Evolutionary conservation across 1,140 invertebrate species (phyloP), one percentile per base, ranked within the genome.

Genomic region (Heliconius hewitsoni): DNA sequence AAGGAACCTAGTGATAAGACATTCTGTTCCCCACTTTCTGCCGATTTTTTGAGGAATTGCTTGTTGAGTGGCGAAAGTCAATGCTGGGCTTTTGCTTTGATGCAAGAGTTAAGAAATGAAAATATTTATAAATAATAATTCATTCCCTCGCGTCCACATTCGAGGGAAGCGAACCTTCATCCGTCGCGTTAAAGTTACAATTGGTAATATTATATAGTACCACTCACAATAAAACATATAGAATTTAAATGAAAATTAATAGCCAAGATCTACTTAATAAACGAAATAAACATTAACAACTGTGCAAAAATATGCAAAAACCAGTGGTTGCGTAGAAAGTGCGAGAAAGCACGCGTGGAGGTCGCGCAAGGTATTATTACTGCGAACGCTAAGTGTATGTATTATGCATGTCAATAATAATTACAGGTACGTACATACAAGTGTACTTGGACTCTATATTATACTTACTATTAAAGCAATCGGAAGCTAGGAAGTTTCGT

Each of bases 331-430:
- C 18, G 71, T 81, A 81, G 80, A 81, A 81, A 81, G 80, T 76
- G 76, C 73, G 80, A 75, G 83, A 84, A 84, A 84, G 83, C 80
- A 80, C 66, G 50, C 72, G 73, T 75, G 66, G 76, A 78, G 76
- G 66, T 79, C 76, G 82, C 27, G 34, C 30, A 57, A 73, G 71
- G 71, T 74, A 76, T 79, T 71, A 78, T 81, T 78, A 76, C 52
- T 60, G 78, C 37, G 46, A 30, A 79, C 39, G 73, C 52, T 81
- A 76, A 79, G 78, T 37, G 37, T 76, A 73, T 79, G 71, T 74
- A 77, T 78, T 79, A 74, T 71, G 57, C 76, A 82, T 80, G 70
- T 66, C 73, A 66, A 71, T 72, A 60, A 77, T 80, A 50, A 80
- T 80, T 71, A 76, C 76, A 4, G 1, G 50, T 19, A 52, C 18